These are phyloP conservation scores for Sarcophilus harrisii DNA, from an alignment of 2,797 vertebrate species.

Conservation along the genomic window DNA sequence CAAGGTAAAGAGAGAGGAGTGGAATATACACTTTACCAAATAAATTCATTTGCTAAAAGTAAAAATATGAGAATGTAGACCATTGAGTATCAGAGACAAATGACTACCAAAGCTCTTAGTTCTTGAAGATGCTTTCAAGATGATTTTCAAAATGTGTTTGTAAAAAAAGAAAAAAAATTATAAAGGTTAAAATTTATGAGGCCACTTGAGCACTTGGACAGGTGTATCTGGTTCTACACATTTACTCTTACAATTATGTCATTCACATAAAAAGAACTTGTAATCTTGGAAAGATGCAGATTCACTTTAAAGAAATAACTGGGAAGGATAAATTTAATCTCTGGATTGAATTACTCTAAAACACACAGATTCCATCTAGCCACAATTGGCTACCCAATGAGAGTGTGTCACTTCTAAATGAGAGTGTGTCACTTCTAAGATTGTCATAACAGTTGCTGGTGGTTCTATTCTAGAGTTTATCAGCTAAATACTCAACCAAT, in stretches of 20 bases:
- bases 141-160: not conserved
- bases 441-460: not conserved
- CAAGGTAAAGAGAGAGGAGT: not conserved
- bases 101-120: not conserved
- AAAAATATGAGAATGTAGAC: conserved; percentile 1
- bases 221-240: not conserved
- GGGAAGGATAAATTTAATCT: not conserved
- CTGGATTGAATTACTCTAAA: not conserved
- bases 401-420: not conserved
- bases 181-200: conserved; percentile 1
- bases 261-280: not conserved
- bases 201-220: not conserved
- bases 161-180: not conserved
- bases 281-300: not conserved
- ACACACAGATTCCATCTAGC: not conserved
- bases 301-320: not conserved
- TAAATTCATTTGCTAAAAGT: not conserved
- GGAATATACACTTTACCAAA: not conserved
- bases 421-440: not conserved
- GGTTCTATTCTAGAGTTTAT: not conserved
- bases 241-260: not conserved
- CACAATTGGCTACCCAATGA: conserved; percentile 5
- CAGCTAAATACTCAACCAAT: not conserved
- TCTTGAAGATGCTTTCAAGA: not conserved
- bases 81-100: not conserved